Base-by-base conservation (phyloP, 1,140 invertebrate species). In the Zaprionus camerounensis region DNA sequence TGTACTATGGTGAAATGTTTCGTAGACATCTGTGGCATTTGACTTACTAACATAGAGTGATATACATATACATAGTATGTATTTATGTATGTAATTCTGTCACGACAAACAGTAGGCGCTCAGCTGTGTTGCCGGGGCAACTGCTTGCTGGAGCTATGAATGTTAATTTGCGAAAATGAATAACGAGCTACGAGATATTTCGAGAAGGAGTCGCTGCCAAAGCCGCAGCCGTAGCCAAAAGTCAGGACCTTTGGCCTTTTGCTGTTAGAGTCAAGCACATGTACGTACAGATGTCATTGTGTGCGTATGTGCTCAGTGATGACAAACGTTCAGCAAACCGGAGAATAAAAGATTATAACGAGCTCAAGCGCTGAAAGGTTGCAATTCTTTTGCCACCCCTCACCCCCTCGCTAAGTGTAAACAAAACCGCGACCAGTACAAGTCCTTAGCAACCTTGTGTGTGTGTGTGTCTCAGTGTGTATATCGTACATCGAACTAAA, bases 401-500 rank as follows among this genome's bases (percentile, higher is more conserved):
- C 44, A 1, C 62, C 13, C 20, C 3, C 20, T 34, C 22, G 69
- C 63, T 62, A 58, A 82, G 66, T 58, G 70, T 76, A 72, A 76
- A 81, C 75, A 82, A 75, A 64, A 78, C 68, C 74, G 51, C 78
- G 34, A 67, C 46, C 44, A 51, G 38, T 46, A 44, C 38, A n/a
- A 71, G n/a, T 41, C 44, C 41, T 41, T 62, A 63, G 61, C 62
- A 71, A 70, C 13, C 20, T 41, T 59, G 31, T 59, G 20, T 26
- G 20, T 51, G 46, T 51, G 20, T 24, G 20, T 24, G 46, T 22
- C 20, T 22, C 11, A 22, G 20, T 49, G 44, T 20, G 44, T 17
- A 9, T 46, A 6, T 46, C 5, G 12, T 36, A 36, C 38, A 41
- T 41, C 15, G 41, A 44, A 44, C n/a, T 17, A 44, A 2, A 44